Percentiles rank a stretch among this genome's conserved stretches.
phyloP scores from a whole-genome alignment of 2,113 vertebrate genomes.

The Electrona antarctica region DNA sequence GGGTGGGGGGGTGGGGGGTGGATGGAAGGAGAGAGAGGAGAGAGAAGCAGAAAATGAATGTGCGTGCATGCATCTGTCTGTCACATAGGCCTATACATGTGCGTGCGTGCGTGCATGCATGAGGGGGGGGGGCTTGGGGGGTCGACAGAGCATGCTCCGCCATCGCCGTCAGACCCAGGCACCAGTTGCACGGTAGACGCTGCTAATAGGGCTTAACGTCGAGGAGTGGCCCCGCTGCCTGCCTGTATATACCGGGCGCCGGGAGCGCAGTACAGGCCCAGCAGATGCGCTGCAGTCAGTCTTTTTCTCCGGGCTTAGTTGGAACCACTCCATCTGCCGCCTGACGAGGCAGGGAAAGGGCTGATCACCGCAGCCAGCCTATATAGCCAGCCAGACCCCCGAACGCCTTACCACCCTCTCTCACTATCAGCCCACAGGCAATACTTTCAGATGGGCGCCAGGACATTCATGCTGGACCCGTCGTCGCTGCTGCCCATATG shows the following conservation, averaged over 20 bases:
- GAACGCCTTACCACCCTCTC: not conserved
- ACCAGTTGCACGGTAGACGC: constrained; percentile 79
- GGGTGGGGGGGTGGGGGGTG: constrained; percentile 19
- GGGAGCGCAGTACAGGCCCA: constrained; percentile 44
- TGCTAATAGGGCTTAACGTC: constrained; percentile 70
- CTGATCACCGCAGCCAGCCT: constrained; percentile 47
- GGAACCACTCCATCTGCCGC: constrained; percentile 82
- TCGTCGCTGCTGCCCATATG: too few relatives aligned
- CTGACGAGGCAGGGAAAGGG: constrained; percentile 70
- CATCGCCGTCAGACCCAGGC: constrained; percentile 47
- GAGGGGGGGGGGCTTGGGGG: too few relatives aligned
- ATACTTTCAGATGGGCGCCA: constrained; percentile 48
- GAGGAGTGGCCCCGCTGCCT: constrained; percentile 50
- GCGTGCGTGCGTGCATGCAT: not conserved
- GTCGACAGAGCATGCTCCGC: not conserved
- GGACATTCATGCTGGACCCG: not conserved
- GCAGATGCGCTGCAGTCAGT: constrained; percentile 81
- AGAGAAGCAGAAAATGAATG: too few relatives aligned
- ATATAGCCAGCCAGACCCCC: constrained; percentile 33
- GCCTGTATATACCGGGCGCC: constrained; percentile 45
- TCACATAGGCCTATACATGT: not conserved
- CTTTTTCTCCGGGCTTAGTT: constrained; percentile 59
- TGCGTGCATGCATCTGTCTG: too few relatives aligned
- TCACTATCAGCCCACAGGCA: not conserved
- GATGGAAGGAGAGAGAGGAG: not conserved